These are phyloP conservation scores for Epiblema foenella DNA, from an alignment of 2,888 invertebrate species.

Conservation along the genomic window DNA sequence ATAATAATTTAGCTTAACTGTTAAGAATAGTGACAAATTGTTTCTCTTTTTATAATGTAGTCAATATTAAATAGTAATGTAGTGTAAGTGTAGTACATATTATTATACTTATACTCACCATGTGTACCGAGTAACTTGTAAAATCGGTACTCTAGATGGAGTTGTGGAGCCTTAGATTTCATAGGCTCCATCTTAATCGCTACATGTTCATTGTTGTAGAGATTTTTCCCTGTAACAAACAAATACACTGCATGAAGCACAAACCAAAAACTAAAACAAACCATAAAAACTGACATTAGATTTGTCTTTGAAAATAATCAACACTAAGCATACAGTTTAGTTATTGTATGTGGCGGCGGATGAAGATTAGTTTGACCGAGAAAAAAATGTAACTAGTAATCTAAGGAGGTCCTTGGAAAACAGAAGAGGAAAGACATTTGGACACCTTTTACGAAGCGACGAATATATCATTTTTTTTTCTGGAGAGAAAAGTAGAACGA, in stretches of 20 bases:
- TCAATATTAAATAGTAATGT: no score
- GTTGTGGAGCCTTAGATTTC: slow-evolving; percentile 99
- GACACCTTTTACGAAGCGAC: no score
- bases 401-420: no score
- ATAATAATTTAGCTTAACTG: neutral
- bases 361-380: no score
- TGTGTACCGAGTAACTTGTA: slow-evolving; percentile 99
- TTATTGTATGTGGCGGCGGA: no score
- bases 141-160: slow-evolving; percentile 99
- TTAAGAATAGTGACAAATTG: neutral
- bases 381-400: no score
- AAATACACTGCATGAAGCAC: slow-evolving; percentile 48
- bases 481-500: no score
- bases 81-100: neutral
- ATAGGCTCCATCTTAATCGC: slow-evolving; percentile 99
- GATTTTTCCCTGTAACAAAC: slow-evolving; percentile 96
- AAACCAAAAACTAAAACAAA: slow-evolving; percentile 29
- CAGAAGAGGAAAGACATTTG: no score
- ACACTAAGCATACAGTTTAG: no score
- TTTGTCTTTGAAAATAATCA: neutral
- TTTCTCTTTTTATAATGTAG: no score
- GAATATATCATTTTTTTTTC: no score
- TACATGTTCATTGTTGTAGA: slow-evolving; percentile 99
- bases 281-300: neutral
- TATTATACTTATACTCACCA: slow-evolving; percentile 89